Base-by-base conservation (phyloP, 2,113 vertebrate species). In the Tringa solitaria region DNA sequence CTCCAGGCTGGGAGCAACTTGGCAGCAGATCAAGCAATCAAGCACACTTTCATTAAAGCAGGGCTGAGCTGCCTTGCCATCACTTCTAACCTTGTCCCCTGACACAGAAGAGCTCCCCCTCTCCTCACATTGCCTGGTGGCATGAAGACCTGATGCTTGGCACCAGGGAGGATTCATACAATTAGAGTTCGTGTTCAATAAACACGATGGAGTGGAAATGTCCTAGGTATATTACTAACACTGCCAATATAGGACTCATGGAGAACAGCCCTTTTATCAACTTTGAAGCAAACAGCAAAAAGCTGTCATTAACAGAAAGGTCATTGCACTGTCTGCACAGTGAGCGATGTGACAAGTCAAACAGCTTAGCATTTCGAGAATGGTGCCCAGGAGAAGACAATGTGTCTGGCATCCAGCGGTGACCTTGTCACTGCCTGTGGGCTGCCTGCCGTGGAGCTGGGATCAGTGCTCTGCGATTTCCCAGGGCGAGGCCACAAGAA, bases 61-160 rank as follows among this genome's bases (percentile, higher is more conserved):
- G 45, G 37, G 22, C 57, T 72, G 41, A 76, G 65, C 23, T 89
- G 80, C 57, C 48, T 92, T 59, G 41, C 35, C 32, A 20, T 89
- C 53, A 50, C 74, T 92, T 90, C 39, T 89, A 81, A 82, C 57
- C 18, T 89, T 92, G 77, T 91, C 20, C 56, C 68, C 64, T 35
- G 35, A 60, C 32, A 51, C 21, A 87, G 79, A 78, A 74, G 30
- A 45, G 7, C 14, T 92, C 35, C 28, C 15, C 13, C 5, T 3
- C 24, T 51, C 30, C 48, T 33, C n/a, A 57, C 0, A 1, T 35
- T 5, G 3, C 43, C 28, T 0, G 0, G 27, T 43, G 53, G 12
- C 45, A 73, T 2, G 6, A 68, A 75, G 43, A 22, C 17, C 51
- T 86, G 20, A 43, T 72, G 14, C 60, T 75, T 90, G 89, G 48